These are phyloP conservation scores for Caenorhabditis sp. DNA, from an alignment of 2,888 invertebrate genomes.

Conservation along the genomic window DNA sequence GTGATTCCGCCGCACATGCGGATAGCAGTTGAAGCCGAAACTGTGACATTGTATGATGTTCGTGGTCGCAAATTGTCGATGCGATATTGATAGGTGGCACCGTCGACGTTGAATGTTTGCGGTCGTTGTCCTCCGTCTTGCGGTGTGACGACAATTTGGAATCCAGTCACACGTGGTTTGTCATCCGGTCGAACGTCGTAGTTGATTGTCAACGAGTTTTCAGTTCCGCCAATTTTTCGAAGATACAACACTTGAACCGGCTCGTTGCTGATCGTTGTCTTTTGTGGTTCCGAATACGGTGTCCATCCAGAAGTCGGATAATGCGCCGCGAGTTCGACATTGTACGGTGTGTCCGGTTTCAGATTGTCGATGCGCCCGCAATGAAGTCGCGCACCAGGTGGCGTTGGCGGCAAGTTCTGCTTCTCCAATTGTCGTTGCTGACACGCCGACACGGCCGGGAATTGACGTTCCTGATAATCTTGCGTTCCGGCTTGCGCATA, in stretches of 20 bases:
- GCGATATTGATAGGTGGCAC: slow-evolving; percentile 66
- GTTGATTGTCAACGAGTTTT: slow-evolving; percentile 59
- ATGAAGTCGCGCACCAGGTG: slow-evolving; percentile 61
- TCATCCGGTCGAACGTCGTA: slow-evolving; percentile 68
- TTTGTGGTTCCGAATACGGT: slow-evolving; percentile 48
- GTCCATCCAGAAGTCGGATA: slow-evolving; percentile 51
- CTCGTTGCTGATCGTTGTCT: slow-evolving; percentile 51
- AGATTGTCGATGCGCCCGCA: slow-evolving; percentile 68
- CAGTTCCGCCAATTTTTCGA: slow-evolving; percentile 60
- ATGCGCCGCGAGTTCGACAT: slow-evolving; percentile 64
- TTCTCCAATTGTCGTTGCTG: slow-evolving; percentile 62
- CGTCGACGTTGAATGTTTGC: slow-evolving; percentile 68
- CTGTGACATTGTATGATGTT: slow-evolving; percentile 70
- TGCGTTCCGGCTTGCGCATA: slow-evolving; percentile 62
- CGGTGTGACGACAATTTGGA: slow-evolving; percentile 64
- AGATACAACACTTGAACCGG: slow-evolving; percentile 64
- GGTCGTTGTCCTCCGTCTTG: slow-evolving; percentile 59
- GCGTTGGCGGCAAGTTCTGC: slow-evolving; percentile 65
- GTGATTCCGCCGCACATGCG: slow-evolving; percentile 59
- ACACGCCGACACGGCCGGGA: slow-evolving; percentile 65
- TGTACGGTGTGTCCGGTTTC: slow-evolving; percentile 65
- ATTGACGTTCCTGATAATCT: slow-evolving; percentile 58
- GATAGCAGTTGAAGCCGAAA: slow-evolving; percentile 58
- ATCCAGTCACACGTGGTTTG: slow-evolving; percentile 62
- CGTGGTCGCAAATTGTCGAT: slow-evolving; percentile 67